Conservation (phyloP, 2,113 vertebrate genomes). For the Microtus montanus region DNA sequence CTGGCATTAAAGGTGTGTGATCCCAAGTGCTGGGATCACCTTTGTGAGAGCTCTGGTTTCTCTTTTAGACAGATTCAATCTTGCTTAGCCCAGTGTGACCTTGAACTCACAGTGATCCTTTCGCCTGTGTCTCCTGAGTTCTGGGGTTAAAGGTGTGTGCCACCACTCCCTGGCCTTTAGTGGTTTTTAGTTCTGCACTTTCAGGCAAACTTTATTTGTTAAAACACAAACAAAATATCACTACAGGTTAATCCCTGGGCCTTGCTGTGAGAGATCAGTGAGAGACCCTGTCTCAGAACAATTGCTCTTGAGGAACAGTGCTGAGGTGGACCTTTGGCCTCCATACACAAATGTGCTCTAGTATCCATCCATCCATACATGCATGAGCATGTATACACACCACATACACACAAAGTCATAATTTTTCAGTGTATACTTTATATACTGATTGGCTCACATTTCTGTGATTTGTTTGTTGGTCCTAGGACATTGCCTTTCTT, state of each 20-base stretch:
- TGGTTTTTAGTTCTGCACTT: no score
- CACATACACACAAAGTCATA: background rate
- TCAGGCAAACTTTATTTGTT: no score
- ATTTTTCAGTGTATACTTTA: conserved; percentile 49
- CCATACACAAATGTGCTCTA: background rate
- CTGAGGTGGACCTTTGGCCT: background rate
- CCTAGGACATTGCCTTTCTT: conserved; percentile 95
- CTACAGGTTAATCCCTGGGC: background rate
- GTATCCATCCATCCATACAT: background rate
- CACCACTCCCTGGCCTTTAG: no score
- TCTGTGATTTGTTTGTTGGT: conserved; percentile 67
- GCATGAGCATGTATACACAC: background rate
- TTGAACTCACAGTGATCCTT: no score
- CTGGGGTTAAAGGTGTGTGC: no score
- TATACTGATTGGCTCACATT: conserved; percentile 33
- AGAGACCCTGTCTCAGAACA: background rate
- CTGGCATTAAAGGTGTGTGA: no score
- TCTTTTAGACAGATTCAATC: no score
- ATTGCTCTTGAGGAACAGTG: background rate
- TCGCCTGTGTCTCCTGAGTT: no score
- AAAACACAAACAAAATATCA: no score
- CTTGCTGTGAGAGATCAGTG: background rate
- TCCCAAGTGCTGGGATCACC: no score
- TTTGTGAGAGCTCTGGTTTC: no score
- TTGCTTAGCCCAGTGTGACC: no score